Evolutionary conservation across 2,797 vertebrate genomes (phyloP).

Genomic region (Tokudaia muenninki): DNA sequence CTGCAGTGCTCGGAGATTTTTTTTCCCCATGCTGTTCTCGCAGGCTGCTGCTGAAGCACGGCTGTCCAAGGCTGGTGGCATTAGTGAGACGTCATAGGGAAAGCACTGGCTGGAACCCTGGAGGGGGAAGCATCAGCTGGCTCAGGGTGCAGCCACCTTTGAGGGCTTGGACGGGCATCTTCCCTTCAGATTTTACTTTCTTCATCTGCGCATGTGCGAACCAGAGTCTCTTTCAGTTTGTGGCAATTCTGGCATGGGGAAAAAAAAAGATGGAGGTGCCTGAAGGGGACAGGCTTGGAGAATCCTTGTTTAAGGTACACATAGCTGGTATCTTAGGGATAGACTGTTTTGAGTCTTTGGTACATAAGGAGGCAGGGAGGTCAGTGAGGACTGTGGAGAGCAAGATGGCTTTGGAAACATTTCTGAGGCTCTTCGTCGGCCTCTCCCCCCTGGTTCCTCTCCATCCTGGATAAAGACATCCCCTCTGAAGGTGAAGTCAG

Average conservation of each 20-base stretch:
- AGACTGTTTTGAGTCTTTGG: constrained; percentile 34
- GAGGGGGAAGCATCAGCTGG: background rate
- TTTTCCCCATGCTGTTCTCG: background rate
- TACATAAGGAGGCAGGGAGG: background rate
- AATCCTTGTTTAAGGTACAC: background rate
- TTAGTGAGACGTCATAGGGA: background rate
- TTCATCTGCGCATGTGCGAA: background rate
- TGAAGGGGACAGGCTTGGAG: background rate
- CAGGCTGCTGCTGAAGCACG: background rate
- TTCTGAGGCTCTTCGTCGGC: background rate
- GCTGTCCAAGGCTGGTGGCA: background rate
- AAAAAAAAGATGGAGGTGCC: background rate
- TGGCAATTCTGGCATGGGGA: background rate
- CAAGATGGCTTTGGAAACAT: constrained; percentile 10
- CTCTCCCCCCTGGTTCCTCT: background rate
- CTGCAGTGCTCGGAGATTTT: background rate
- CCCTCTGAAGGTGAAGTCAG: background rate
- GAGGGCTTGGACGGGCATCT: background rate
- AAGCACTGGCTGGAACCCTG: background rate
- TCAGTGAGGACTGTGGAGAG: background rate
- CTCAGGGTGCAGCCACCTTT: background rate
- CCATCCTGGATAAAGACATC: background rate
- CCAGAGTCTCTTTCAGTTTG: background rate
- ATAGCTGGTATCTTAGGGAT: background rate
- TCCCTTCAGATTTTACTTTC: background rate